Evolutionary conservation across 2,113 vertebrate genomes (phyloP), one percentile per base, ranked within the genome.

Genomic region (Camelus dromedarius): DNA sequence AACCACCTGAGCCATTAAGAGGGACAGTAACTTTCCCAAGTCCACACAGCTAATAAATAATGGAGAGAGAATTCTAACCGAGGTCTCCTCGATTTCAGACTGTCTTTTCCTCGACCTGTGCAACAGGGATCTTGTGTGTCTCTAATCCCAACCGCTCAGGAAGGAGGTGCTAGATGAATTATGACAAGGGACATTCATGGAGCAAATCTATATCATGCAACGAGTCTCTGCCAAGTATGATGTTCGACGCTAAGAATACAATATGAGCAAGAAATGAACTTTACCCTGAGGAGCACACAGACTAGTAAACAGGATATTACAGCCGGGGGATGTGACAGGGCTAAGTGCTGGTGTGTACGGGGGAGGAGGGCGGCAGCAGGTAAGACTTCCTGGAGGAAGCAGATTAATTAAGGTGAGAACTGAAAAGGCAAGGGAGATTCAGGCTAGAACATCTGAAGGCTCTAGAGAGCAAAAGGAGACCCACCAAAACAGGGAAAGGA

Each of bases 231-330:
- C 20, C 35, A 48, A 76, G 42, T 38, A 12, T 58, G n/a, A 5
- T 16, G 3, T 58, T 9, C 26, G 46, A 79, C 83, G 28, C 89
- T 94, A 79, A 94, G 62, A 85, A 46, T 58, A 48, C 42, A 72
- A 24, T 6, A 70, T 16, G 42, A 91, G 3, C 72, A 93, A 94
- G 16, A 93, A 46, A 76, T 26, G 24, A 69, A 75, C 28, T 38
- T 56, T 3, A n/a, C 46, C 35, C 42, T 89, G 15, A 69, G 16
- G 16, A 42, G 20, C 28, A 14, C 11, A 82, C 22, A 91, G 75
- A 81, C n/a, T 77, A 88, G 56, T 84, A 91, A 93, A 94, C 83
- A 89, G 91, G 83, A 94, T 93, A 32, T 75, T 30, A 82, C 69
- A 48, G 42, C 0, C 3, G 89, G 35, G 54, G 32, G 26, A n/a